These are phyloP conservation scores for Drosophila mulleri DNA, from an alignment of 2,888 invertebrate species.

Conservation along the genomic window DNA sequence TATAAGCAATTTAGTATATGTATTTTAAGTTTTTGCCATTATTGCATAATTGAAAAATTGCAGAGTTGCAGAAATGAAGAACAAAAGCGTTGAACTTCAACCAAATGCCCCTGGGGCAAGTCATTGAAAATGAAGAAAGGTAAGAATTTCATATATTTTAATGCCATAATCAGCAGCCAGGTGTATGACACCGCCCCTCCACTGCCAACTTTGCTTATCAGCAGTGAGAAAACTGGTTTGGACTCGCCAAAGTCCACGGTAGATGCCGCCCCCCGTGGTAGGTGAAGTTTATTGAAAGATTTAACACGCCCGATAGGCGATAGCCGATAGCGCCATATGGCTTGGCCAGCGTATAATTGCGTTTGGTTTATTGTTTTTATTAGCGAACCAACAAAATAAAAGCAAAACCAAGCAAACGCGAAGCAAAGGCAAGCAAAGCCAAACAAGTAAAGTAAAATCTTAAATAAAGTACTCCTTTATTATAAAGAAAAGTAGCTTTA, in stretches of 20 bases:
- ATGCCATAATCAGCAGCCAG: constrained; percentile 47
- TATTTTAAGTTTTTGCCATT: constrained; percentile 22
- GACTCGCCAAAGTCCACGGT: constrained; percentile 33
- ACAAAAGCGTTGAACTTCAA: constrained; percentile 57
- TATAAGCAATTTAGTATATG: constrained; percentile 9
- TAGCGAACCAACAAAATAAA: constrained; percentile 14
- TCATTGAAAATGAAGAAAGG: constrained; percentile 42
- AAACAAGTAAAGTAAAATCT: too few species aligned
- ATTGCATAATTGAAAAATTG: constrained; percentile 41
- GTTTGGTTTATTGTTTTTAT: constrained; percentile 21
- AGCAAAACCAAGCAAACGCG: background rate
- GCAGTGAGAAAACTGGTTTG: constrained; percentile 12
- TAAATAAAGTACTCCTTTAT: too few species aligned
- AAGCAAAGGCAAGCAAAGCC: constrained; percentile 11
- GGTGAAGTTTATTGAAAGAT: constrained; percentile 43
- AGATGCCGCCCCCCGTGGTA: constrained; percentile 27
- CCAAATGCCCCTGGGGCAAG: constrained; percentile 53
- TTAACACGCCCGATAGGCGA: constrained; percentile 35
- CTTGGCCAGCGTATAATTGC: constrained; percentile 23
- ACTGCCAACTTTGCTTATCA: constrained; percentile 32
- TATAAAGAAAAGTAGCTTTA: too few species aligned
- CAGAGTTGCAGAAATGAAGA: constrained; percentile 44
- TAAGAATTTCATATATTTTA: constrained; percentile 38
- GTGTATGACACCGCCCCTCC: background rate
- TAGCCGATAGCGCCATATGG: constrained; percentile 34